A percentile compares a stretch with the other conserved stretches of the same genome.
These are phyloP conservation scores for Phalera bucephala DNA, from an alignment of 2,888 invertebrate genomes.

Conservation along the genomic window DNA sequence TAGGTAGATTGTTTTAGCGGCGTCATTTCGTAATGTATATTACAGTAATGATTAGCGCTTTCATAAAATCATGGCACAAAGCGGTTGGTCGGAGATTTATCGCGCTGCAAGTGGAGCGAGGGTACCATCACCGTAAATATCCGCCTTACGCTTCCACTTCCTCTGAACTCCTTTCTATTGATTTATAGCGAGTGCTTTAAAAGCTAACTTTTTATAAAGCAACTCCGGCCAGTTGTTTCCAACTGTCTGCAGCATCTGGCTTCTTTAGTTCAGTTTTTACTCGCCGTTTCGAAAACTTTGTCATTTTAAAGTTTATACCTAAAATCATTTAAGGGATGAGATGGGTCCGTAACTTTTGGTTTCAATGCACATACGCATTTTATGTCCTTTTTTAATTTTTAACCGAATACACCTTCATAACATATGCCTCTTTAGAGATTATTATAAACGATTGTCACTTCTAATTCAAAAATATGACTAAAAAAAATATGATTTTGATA, in stretches of 20 bases:
- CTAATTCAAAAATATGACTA: too few species aligned
- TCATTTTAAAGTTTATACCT: slow-evolving; percentile 63
- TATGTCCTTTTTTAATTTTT: too few species aligned
- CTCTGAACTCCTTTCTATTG: slow-evolving; percentile 72
- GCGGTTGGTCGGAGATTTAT: slow-evolving; percentile 63
- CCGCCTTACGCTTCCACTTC: slow-evolving; percentile 67
- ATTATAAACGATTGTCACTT: too few species aligned
- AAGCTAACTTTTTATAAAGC: slow-evolving; percentile 78
- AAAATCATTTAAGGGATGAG: slow-evolving; percentile 55
- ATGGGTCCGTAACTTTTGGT: too few species aligned
- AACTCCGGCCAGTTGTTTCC: slow-evolving; percentile 73
- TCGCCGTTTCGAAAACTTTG: slow-evolving; percentile 64
- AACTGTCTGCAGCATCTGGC: slow-evolving; percentile 79
- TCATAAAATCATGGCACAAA: slow-evolving; percentile 62
- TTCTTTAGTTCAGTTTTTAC: slow-evolving; percentile 71
- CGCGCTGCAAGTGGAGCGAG: slow-evolving; percentile 47
- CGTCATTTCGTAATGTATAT: slow-evolving; percentile 21
- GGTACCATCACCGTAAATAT: slow-evolving; percentile 71
- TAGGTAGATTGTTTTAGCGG: slow-evolving; percentile 11
- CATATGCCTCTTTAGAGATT: too few species aligned
- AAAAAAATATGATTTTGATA: too few species aligned
- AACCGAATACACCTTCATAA: too few species aligned
- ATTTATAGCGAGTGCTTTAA: slow-evolving; percentile 75
- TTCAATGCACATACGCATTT: too few species aligned
- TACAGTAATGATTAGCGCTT: slow-evolving; percentile 53